Base-by-base conservation (phyloP, 2,888 invertebrate species). In the Achlya flavicornis region DNA sequence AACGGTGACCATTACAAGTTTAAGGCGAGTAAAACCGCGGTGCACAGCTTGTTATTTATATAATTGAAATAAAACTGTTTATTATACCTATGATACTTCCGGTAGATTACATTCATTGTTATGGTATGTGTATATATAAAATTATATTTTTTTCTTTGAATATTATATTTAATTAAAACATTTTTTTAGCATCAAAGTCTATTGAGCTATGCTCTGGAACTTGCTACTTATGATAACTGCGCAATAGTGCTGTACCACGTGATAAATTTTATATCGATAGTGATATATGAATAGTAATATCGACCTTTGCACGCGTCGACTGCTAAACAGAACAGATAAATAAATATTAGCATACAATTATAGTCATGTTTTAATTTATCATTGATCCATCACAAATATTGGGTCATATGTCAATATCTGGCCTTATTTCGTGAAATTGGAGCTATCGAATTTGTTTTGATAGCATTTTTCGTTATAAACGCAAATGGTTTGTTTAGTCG, bases 181-280 rank as follows among this genome's bases (percentile, higher is more conserved):
- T 26, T 26, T 26, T n/a, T 26, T 26, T 26, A 26, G 26, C 26
- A 26, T 8, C 41, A 41, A 41, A 12, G 8, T 3, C 6, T 41
- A 11, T 41, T 41, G 8, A 12, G 11, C 4, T 8, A 43, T 4
- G 12, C 33, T 4, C 33, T 33, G 5, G 0, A 2, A 46, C 16
- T 8, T 46, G 14, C 53, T 10, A 19, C 19, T 53, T 53, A 46
- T 46, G 46, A 48, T 14, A 19, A 66, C 66, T 69, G 68, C 69
- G 71, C 66, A 72, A 62, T 66, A 68, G 71, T 66, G 71, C 48
- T 64, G 69, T 64, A 53, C 60, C 61, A 62, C 65, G 62, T 68
- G 61, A 57, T 38, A 32, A 60, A 59, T 10, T 63, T 62, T 8
- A 26, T 66, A 66, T 71, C 71, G 66, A 69, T 68, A 67, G 7